These are phyloP conservation scores for Gyrodactylus bullatarudis DNA, from an alignment of 1,140 invertebrate species.

Conservation along the genomic window DNA sequence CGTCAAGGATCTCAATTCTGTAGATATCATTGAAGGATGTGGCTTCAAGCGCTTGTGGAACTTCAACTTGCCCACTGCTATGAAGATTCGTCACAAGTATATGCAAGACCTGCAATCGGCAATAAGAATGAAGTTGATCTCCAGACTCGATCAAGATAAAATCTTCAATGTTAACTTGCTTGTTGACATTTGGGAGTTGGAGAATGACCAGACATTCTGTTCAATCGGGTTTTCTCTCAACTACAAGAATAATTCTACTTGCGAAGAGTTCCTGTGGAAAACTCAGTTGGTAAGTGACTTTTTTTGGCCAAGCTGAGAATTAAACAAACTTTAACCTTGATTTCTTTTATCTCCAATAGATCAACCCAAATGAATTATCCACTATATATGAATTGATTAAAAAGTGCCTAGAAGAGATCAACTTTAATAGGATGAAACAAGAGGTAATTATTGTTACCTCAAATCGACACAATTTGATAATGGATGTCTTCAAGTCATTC, in stretches of 20 bases:
- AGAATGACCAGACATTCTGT: background rate
- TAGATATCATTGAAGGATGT: background rate
- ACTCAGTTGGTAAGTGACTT: background rate
- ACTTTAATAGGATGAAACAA: background rate
- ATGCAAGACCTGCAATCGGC: background rate
- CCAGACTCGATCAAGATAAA: background rate
- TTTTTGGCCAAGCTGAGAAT: background rate
- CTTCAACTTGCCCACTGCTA: background rate
- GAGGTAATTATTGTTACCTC: background rate
- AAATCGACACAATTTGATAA: background rate
- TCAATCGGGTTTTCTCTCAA: background rate
- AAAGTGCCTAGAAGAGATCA: background rate
- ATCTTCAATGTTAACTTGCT: background rate
- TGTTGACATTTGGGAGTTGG: background rate
- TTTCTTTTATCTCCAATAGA: too few species aligned
- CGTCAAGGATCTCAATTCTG: background rate
- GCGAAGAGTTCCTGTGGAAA: background rate
- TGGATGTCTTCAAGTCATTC: background rate
- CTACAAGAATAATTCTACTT: background rate
- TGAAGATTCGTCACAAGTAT: background rate
- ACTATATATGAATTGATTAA: background rate
- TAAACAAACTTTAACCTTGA: too few species aligned
- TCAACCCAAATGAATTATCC: background rate
- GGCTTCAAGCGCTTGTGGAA: background rate
- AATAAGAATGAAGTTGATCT: background rate